Evolutionary conservation across 2,113 vertebrate species (phyloP), one percentile per base, ranked within the genome.

Genomic region (Notechis scutatus): DNA sequence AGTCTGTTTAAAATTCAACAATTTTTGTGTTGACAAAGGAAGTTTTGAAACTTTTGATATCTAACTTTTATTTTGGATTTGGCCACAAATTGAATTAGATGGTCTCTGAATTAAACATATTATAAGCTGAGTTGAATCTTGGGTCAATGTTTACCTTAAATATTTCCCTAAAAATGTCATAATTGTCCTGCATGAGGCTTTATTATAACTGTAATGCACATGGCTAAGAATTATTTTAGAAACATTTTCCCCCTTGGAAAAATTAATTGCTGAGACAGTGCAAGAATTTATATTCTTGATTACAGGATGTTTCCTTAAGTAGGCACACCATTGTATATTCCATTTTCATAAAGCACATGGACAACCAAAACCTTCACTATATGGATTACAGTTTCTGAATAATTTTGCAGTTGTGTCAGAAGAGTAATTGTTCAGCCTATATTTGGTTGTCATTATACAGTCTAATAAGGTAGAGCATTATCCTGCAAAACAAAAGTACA

Each of bases 291-390:
- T 85, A 94, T 88, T 42, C 87, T 86, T 56, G 42, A 85, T 69
- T 81, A 90, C 18, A 47, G 90, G 47, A 93, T 69, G 34, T 86
- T 81, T 93, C 81, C 21, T 86, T 91, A 34, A 89, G 26, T 23
- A 91, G 47, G 26, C 54, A 9, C 23, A n/a, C 23, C 87, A 85
- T 87, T 89, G 47, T 47, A 91, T 42, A 74, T 87, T 85, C 21
- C 23, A 91, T 93, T 91, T 93, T 86, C 59, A 89, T 94, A 86
- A 42, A 61, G 9, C 59, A 42, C 29, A 91, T 87, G 56, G n/a
- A 87, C 86, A 7, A 86, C 56, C 64, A 93, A 45, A 50, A 47
- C 24, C 50, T 56, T 89, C 42, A 87, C 14, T 52, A 61, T 59
- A 87, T 87, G 56, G 64, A 39, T 55, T 57, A 94, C 56, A 89